Percentiles rank a stretch among this genome's conserved stretches.
Conservation (phyloP, 2,113 vertebrate genomes). For the Motacilla alba region DNA sequence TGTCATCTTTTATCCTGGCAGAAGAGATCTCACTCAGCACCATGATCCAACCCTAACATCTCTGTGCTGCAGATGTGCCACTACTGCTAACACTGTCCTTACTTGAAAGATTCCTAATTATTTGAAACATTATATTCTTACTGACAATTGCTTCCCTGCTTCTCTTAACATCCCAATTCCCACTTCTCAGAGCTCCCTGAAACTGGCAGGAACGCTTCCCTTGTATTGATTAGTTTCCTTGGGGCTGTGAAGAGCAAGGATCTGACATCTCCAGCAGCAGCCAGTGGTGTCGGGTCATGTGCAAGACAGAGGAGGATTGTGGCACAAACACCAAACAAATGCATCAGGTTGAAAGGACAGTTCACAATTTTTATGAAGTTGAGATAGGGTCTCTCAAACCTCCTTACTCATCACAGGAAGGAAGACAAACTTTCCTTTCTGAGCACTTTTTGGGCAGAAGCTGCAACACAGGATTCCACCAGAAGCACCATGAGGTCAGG, state of each 20-base stretch:
- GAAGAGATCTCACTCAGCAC: rapidly evolving
- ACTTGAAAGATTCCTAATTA: not conserved
- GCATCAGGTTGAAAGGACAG: not conserved
- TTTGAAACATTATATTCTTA: not conserved
- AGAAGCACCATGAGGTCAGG: not conserved
- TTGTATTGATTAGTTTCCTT: not conserved
- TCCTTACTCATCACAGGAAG: not conserved
- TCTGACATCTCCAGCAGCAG: not conserved
- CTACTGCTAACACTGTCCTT: not conserved
- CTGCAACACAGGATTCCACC: not conserved
- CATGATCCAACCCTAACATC: not conserved
- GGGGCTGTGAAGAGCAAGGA: rapidly evolving
- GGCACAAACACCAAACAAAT: not conserved
- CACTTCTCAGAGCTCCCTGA: not conserved
- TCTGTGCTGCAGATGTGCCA: not conserved
- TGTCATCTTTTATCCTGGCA: not conserved
- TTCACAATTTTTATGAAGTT: not conserved
- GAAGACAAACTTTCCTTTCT: not conserved
- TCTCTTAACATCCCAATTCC: not conserved
- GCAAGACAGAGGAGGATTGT: not conserved
- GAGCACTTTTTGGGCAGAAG: not conserved
- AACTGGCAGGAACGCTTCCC: not conserved
- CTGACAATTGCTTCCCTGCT: not conserved
- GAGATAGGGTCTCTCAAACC: not conserved
- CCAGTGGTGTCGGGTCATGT: rapidly evolving